Conservation (phyloP, 92 coral and sea anemone species). For the Paramuricea clavata region DNA sequence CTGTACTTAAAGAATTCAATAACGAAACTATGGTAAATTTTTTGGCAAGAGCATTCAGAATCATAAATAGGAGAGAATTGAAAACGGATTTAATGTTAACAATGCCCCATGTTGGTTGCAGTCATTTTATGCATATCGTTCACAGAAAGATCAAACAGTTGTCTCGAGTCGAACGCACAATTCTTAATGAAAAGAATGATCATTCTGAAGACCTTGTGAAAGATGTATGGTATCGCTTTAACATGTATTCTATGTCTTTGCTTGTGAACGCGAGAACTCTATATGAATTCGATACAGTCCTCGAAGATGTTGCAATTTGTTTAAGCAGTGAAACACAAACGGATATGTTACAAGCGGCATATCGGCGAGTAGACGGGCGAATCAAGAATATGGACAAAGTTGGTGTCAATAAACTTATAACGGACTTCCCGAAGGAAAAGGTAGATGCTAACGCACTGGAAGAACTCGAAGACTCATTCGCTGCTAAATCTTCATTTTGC, state of each 20-base stretch:
- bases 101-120: conserved; percentile 61
- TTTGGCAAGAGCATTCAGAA: conserved; percentile 38
- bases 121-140: conserved; percentile 52
- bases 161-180: not conserved
- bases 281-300: conserved; percentile 28
- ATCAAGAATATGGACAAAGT: conserved; percentile 24
- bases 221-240: conserved; percentile 40
- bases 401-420: not conserved
- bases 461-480: not conserved
- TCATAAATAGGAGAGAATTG: not conserved
- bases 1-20: conserved; percentile 7
- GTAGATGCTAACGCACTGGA: conserved; percentile 9
- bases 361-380: conserved; percentile 27
- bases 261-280: conserved; percentile 52
- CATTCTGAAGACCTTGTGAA: conserved; percentile 13
- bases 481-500: not conserved
- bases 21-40: conserved; percentile 29
- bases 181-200: not conserved
- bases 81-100: conserved; percentile 1
- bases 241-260: conserved; percentile 47
- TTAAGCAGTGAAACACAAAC: conserved; percentile 33
- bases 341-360: conserved; percentile 16
- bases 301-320: conserved; percentile 42
- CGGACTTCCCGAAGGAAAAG: not conserved
- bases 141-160: conserved; percentile 24